phyloP scores from a whole-genome alignment of 2,888 invertebrate genomes.

The Isoperla grammatica region DNA sequence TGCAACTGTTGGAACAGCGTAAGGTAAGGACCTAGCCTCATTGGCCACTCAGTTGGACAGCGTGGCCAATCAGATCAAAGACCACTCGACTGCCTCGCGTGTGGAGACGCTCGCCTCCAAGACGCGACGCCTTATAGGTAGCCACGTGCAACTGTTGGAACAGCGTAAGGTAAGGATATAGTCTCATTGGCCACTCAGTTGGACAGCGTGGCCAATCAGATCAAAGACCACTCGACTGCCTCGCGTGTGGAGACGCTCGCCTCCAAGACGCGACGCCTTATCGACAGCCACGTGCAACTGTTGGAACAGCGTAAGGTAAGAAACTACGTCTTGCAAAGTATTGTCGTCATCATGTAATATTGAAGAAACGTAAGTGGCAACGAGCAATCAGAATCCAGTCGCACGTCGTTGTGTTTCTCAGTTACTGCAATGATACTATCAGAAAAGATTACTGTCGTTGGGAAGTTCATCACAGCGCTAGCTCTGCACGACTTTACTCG shows the following conservation, averaged over 20 bases:
- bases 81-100: constrained; percentile 63
- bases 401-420: no score
- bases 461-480: no score
- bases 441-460: no score
- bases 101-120: constrained; percentile 62
- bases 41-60: constrained; percentile 61
- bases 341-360: background rate
- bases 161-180: constrained; percentile 41
- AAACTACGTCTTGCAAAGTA: no score
- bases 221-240: constrained; percentile 63
- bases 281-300: constrained; percentile 59
- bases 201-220: constrained; percentile 59
- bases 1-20: constrained; percentile 59
- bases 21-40: constrained; percentile 46
- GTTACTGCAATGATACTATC: no score
- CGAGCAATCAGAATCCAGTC: no score
- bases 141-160: constrained; percentile 62
- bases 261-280: constrained; percentile 57
- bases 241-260: constrained; percentile 67
- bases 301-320: constrained; percentile 48
- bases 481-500: no score
- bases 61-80: constrained; percentile 61
- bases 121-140: constrained; percentile 58
- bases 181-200: constrained; percentile 60
- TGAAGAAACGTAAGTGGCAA: no score